Evolutionary conservation across 2,113 vertebrate genomes (phyloP), one percentile per base, ranked within the genome.

Genomic region (Rhinolophus sinicus): DNA sequence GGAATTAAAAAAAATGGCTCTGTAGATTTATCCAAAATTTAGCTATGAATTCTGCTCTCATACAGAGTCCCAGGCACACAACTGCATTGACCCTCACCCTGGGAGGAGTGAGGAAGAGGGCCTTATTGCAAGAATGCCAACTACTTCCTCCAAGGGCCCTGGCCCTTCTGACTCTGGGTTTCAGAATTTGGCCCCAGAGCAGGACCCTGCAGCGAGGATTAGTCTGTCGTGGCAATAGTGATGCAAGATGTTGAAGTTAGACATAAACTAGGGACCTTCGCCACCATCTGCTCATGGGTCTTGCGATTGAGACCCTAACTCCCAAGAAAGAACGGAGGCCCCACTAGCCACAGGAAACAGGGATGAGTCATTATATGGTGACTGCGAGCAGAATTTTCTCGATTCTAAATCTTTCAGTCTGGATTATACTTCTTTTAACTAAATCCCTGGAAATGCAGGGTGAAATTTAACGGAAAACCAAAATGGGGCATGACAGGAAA

Each of bases 381-480:
- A 92, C 54, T 11, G 73, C 62, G 14, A 28, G 26, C n/a, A 19
- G 78, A 83, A 15, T 84, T 76, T 47, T 84, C 80, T 82, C 54
- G 70, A 67, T 78, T 70, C 88, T 70, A 8, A 80, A 15, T 62
- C 60, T 94, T 70, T 72, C 76, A 2, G 35, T 73, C 21, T 38
- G 30, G n/a, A 77, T 90, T 90, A 50, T 38, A 75, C 44, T 62
- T 78, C 67, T 60, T 82, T n/a, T 26, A 69, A 62, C 50, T 88
- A 58, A 81, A 90, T 56, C 9, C 81, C 94, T 95, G 69, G 54
- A 67, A 92, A 88, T 88, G 73, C 26, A 90, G 35, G 33, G 67
- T 84, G 70, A 95, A 64, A 80, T 56, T 86, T 52, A 88, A 89
- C 58, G 87, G 50, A 93, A 97, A 96, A 38, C 58, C 58, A 58